These are phyloP conservation scores for Tiaroga cobitis DNA, from an alignment of 2,797 vertebrate genomes.

Conservation along the genomic window DNA sequence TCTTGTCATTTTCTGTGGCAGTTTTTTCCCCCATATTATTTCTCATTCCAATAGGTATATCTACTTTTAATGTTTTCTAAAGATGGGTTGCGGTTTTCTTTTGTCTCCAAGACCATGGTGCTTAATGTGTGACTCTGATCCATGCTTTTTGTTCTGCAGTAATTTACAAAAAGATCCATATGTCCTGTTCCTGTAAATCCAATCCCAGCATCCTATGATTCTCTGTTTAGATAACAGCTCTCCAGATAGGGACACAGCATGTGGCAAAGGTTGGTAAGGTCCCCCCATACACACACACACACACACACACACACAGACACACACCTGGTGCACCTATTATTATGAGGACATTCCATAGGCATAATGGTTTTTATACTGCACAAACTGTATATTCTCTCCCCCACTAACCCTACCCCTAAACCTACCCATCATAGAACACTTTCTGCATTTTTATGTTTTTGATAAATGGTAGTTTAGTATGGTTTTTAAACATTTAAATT, in stretches of 20 bases:
- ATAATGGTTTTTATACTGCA: not conserved
- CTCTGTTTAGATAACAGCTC: conserved; percentile 57
- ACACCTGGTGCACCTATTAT: not conserved
- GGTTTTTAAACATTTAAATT: not conserved
- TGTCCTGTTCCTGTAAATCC: conserved; percentile 59
- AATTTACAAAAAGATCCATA: conserved; percentile 60
- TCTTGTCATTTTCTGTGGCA: not conserved
- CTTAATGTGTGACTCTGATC: conserved; percentile 23
- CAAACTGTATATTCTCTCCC: not conserved
- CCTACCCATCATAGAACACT: not conserved
- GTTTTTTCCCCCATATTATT: not conserved
- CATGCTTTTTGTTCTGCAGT: conserved; percentile 49
- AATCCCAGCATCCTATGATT: conserved; percentile 58
- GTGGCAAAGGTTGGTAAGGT: conserved; percentile 78
- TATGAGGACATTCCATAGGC: not conserved
- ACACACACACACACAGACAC: conserved; percentile 2
- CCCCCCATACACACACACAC: not conserved
- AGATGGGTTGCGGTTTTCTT: not conserved
- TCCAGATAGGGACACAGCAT: conserved; percentile 80
- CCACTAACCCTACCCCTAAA: not conserved
- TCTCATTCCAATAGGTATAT: too few relatives aligned
- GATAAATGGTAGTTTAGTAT: not conserved
- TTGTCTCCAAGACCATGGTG: not conserved
- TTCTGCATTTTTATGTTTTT: not conserved
- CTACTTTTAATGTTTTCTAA: too few relatives aligned